Evolutionary conservation across 2,113 vertebrate genomes (phyloP).

Genomic region (Mirza zaza): DNA sequence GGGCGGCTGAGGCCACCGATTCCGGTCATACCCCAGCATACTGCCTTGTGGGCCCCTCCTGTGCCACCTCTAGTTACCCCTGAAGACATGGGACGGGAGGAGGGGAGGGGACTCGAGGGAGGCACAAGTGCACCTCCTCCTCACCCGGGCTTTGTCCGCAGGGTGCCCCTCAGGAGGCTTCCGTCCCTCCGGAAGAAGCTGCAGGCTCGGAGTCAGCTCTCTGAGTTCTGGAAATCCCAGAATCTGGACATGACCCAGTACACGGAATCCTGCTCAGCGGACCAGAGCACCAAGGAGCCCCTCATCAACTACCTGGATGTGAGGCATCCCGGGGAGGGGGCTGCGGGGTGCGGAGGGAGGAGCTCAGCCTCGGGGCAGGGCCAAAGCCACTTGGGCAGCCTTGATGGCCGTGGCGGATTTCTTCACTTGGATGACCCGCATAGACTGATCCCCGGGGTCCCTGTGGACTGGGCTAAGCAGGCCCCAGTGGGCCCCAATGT

Average conservation of each 20-base stretch:
- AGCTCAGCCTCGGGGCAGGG: neutral
- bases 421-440: neutral
- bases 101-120: neutral
- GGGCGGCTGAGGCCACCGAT: neutral
- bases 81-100: no score
- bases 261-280: constrained; percentile 73
- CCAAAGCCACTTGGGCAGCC: neutral
- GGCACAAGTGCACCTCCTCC: neutral
- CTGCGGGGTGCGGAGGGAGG: neutral
- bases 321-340: constrained; percentile 36
- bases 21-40: neutral
- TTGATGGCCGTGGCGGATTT: neutral
- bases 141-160: neutral
- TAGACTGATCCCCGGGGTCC: neutral
- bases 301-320: constrained; percentile 88
- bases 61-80: neutral
- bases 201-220: constrained; percentile 78
- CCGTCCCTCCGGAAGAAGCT: constrained; percentile 82
- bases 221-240: constrained; percentile 82
- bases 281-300: constrained; percentile 78
- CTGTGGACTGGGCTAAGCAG: neutral
- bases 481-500: no score
- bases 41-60: neutral
- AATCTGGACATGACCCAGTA: constrained; percentile 70
- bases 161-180: constrained; percentile 80